Percentiles rank a stretch among this genome's conserved stretches.
Conservation (phyloP, 2,113 vertebrate genomes). For the Dunckerocampus dactyliophorus region DNA sequence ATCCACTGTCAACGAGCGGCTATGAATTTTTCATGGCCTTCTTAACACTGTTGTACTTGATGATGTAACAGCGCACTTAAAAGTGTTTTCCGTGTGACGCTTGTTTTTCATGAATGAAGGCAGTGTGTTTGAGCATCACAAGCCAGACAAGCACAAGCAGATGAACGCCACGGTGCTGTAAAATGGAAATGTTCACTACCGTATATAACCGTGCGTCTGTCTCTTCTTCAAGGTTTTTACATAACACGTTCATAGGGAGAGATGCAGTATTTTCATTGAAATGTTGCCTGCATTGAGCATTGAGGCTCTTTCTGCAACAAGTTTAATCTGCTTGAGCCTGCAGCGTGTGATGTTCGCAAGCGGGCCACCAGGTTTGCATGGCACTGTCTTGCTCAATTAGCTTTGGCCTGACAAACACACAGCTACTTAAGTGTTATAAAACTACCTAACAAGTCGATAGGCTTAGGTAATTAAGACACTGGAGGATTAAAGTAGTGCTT, state of each 20-base stretch:
- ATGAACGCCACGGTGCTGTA: neutral
- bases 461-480: neutral
- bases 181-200: neutral
- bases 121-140: constrained; percentile 33
- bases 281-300: neutral
- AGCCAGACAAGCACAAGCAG: neutral
- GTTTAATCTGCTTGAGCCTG: constrained; percentile 35
- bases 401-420: constrained; percentile 27
- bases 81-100: constrained; percentile 44
- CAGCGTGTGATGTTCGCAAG: constrained; percentile 13
- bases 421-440: constrained; percentile 12
- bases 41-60: constrained; percentile 17
- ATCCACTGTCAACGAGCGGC: constrained; percentile 21
- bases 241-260: neutral
- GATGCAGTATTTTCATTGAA: neutral
- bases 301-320: neutral
- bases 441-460: constrained; percentile 3
- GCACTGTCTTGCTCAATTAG: constrained; percentile 38
- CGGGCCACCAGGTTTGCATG: constrained; percentile 32
- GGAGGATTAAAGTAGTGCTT: neutral
- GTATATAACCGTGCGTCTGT: neutral
- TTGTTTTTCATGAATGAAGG: constrained; percentile 43
- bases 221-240: neutral
- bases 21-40: constrained; percentile 47
- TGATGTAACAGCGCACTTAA: constrained; percentile 40